These are phyloP conservation scores for Dipodomys ordii DNA, from an alignment of 2,113 vertebrate genomes.

Conservation along the genomic window DNA sequence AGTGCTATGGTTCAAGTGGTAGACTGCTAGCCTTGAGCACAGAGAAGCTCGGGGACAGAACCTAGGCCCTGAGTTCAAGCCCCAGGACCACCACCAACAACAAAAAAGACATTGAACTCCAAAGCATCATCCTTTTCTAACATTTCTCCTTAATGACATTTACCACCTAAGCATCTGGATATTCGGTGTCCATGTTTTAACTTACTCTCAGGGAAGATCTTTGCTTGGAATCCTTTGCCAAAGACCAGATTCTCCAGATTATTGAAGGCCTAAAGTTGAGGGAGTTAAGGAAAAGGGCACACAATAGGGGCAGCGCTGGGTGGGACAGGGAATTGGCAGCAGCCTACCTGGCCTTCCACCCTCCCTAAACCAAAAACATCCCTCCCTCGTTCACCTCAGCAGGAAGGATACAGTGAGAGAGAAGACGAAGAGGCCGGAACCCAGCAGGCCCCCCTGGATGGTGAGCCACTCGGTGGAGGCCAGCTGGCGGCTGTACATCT, in stretches of 20 bases:
- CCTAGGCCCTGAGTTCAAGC: no score
- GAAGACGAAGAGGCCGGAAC: slow-evolving; percentile 95
- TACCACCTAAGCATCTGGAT: not conserved
- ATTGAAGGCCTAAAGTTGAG: slow-evolving; percentile 92
- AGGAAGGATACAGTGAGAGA: slow-evolving; percentile 97
- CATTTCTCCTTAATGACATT: not conserved
- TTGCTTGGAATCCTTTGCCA: slow-evolving; percentile 98
- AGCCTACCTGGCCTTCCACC: not conserved
- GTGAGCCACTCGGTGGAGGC: slow-evolving; percentile 97
- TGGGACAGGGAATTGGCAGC: not conserved
- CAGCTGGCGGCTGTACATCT: slow-evolving; percentile 97
- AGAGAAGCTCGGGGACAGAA: no score
- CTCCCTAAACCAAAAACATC: not conserved
- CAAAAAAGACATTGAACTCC: no score
- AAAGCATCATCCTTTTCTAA: not conserved
- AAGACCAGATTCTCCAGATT: slow-evolving; percentile 97
- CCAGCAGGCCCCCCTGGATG: slow-evolving; percentile 96
- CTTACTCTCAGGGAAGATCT: slow-evolving; percentile 98
- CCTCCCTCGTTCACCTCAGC: not conserved
- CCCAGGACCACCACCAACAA: no score
- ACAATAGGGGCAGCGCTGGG: no score
- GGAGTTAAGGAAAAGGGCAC: slow-evolving; percentile 84
- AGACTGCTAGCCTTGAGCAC: no score
- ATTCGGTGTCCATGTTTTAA: slow-evolving; percentile 11
- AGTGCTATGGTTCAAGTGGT: no score